Evolutionary conservation across 2,888 invertebrate species (phyloP), one percentile per base, ranked within the genome.

Genomic region (Phania funesta): DNA sequence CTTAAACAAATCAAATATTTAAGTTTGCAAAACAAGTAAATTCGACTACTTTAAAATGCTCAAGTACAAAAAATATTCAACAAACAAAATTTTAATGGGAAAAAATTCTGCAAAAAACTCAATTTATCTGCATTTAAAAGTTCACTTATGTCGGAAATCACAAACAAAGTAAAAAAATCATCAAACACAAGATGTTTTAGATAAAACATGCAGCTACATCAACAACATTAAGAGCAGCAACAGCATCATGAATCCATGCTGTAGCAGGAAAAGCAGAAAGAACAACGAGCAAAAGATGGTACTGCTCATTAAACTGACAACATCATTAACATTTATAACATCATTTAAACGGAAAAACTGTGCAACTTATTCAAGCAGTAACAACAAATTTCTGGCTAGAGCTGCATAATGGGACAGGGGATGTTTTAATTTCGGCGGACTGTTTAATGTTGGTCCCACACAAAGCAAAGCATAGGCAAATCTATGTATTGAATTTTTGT

Each of bases 301-400:
- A 64, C 64, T 64, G 81, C 81, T 78, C 82, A 82, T 82, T 78
- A 78, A 82, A 78, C 78, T 78, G 77, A 78, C 82, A 78, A 74
- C 78, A 82, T 82, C 82, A 82, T 82, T 82, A 82, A 82, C 82
- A 82, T 82, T 82, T 74, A 82, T 74, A 78, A 70, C 68, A 68
- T 74, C 68, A 64, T 78, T 74, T 64, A 74, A 74, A 50, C 58
- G 64, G n/a, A 64, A 77, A 62, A 70, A 52, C 24, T 65, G 65
- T 16, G 18, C 38, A 41, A 52, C 38, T 26, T 24, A 38, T 9
- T 26, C 1, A 8, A 58, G 22, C 52, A 41, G 41, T 26, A 44
- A 11, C 18, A 48, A 62, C 13, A 6, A 26, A n/a, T n/a, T n/a
- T n/a, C n/a, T n/a, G n/a, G n/a, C n/a, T n/a, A n/a, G n/a, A n/a